phyloP scores from a whole-genome alignment of 2,888 invertebrate species.

The Tachina fera region DNA sequence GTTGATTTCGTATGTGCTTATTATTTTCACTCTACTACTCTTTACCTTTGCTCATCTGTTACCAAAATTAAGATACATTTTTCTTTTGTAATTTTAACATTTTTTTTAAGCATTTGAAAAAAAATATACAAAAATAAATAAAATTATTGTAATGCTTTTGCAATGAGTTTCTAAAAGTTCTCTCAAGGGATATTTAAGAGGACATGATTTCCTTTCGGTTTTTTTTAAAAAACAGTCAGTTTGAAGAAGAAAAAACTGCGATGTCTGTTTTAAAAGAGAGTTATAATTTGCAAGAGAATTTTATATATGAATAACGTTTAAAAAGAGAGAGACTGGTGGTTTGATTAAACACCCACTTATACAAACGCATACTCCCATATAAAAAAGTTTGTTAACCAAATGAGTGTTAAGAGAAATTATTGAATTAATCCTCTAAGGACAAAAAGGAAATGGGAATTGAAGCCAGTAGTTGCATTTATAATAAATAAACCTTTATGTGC shows the following conservation, averaged over 20 bases:
- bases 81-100: conserved; percentile 11
- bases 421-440: conserved; percentile 65
- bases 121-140: conserved; percentile 42
- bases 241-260: neutral
- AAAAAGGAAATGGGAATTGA: conserved; percentile 3
- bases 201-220: conserved; percentile 50
- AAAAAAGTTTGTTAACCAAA: conserved; percentile 19
- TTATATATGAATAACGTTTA: neutral
- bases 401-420: conserved; percentile 63
- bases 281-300: conserved; percentile 38
- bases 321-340: conserved; percentile 32
- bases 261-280: conserved; percentile 19
- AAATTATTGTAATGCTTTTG: conserved; percentile 74
- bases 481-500: conserved; percentile 74
- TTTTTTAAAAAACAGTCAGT: neutral
- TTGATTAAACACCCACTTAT: neutral
- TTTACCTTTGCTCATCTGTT: conserved; percentile 2
- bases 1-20: conserved; percentile 63
- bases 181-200: conserved; percentile 70
- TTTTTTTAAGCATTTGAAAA: conserved; percentile 35
- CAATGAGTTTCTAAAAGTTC: conserved; percentile 72
- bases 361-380: neutral
- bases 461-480: conserved; percentile 37
- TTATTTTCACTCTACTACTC: neutral
- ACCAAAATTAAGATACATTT: conserved; percentile 65